Evolutionary conservation across 1,140 invertebrate genomes (phyloP).

Genomic region (Drosophila leontia): DNA sequence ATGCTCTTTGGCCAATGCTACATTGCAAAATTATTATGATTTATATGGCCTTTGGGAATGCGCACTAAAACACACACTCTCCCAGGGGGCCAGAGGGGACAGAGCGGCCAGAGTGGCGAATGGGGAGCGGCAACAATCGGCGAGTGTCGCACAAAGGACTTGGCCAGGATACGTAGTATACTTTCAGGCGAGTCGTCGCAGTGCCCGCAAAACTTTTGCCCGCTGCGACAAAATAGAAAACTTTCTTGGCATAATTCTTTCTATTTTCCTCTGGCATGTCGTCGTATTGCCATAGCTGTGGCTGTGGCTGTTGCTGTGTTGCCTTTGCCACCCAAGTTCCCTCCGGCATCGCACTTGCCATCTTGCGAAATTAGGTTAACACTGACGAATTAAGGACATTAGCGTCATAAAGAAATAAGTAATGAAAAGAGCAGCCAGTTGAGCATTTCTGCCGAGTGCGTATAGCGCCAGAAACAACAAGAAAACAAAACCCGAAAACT

Average conservation of each 20-base stretch:
- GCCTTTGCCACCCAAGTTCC: conserved; percentile 48
- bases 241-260: conserved; percentile 83
- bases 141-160: conserved; percentile 72
- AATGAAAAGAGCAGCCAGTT: conserved; percentile 75
- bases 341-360: conserved; percentile 44
- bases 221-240: conserved; percentile 82
- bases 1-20: conserved; percentile 78
- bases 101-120: conserved; percentile 7
- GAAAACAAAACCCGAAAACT: conserved; percentile 34
- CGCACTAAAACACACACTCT: conserved; percentile 66
- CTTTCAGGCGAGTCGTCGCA: conserved; percentile 62
- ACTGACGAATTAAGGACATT: conserved; percentile 83
- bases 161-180: conserved; percentile 60
- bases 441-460: conserved; percentile 71
- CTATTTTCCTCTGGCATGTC: conserved; percentile 74
- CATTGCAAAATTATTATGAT: conserved; percentile 84
- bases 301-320: conserved; percentile 14
- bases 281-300: conserved; percentile 45
- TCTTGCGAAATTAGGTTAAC: conserved; percentile 79
- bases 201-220: conserved; percentile 81
- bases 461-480: conserved; percentile 52
- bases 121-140: conserved; percentile 40
- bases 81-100: conserved; percentile 22
- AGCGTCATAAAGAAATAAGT: conserved; percentile 83
- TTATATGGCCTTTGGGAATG: conserved; percentile 83